Percentiles rank a stretch among this genome's conserved stretches.
Conservation (phyloP, 2,797 vertebrate species). For the Manis pentadactyla region DNA sequence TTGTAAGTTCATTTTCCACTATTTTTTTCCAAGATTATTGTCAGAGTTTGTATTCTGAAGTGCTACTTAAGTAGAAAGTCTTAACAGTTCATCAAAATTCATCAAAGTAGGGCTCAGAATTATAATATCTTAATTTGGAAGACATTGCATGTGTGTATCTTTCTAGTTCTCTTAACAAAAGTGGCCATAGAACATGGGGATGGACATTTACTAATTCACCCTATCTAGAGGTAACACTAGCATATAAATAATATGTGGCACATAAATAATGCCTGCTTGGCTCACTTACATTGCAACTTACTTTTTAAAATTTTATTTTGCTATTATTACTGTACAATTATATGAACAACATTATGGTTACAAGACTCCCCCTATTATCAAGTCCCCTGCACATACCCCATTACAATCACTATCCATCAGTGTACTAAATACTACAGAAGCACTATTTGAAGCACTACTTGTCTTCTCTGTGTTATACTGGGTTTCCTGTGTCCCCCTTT, state of each 20-base stretch:
- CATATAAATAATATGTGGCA: too few species aligned
- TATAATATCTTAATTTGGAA: background rate
- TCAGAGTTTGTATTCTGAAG: background rate
- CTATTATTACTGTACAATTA: too few species aligned
- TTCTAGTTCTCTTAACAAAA: background rate
- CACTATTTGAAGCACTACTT: too few species aligned
- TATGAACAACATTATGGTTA: too few species aligned
- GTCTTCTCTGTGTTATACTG: too few species aligned
- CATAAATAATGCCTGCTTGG: background rate
- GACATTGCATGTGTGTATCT: background rate
- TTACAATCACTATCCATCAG: too few species aligned
- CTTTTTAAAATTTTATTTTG: background rate
- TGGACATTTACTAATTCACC: background rate
- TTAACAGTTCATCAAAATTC: background rate
- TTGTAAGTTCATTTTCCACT: background rate
- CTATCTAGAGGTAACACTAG: background rate
- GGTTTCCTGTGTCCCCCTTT: too few species aligned
- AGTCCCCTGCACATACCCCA: too few species aligned
- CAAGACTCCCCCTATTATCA: too few species aligned
- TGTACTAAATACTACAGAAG: too few species aligned
- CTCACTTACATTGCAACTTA: background rate
- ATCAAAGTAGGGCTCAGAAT: background rate
- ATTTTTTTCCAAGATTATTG: background rate
- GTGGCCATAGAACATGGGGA: background rate
- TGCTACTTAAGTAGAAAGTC: background rate